Evolutionary conservation across 2,797 vertebrate species (phyloP), one percentile per base, ranked within the genome.

Genomic region (Lagocephalus sceleratus): DNA sequence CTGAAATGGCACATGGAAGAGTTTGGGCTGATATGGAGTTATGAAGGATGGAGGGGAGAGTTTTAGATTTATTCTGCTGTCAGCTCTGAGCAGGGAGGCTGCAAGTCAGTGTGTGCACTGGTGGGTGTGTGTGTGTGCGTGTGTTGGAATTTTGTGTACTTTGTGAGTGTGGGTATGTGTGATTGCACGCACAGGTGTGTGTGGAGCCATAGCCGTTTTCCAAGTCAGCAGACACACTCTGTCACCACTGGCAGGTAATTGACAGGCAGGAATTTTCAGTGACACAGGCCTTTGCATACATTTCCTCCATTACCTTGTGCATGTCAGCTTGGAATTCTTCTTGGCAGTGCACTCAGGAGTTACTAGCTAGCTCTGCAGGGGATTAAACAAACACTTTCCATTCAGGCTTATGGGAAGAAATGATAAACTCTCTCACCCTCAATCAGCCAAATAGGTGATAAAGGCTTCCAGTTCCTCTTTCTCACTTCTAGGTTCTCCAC

Each of bases 201-300:
- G 69, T 63, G 54, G 42, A 73, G 66, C 57, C 62, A 3, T 68
- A 76, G 76, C 83, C 84, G 81, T 83, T 82, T 87, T 85, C 79
- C 66, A 66, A 82, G 76, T 79, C 64, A 52, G 84, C 68, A 84
- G 77, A 88, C 77, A 73, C 74, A 81, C 76, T 83, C 76, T 79
- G 85, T 85, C 83, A 86, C 82, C 61, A 47, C 73, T 78, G 85
- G 76, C 71, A 78, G 71, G 68, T 86, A 87, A 87, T 84, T 88
- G 87, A 90, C 89, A 89, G 85, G 78, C 73, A 45, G 45, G 79
- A 78, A 83, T 88, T 85, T 76, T 73, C 79, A 63, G 73, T 85
- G 86, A 89, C 88, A 85, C 74, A 72, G 73, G 59, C 71, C 83
- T 85, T 44, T 70, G 87, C 86, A 86, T 88, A 88, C 76, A 86